phyloP scores from a whole-genome alignment of 1,140 invertebrate species.

The Frieseomelitta varia region DNA sequence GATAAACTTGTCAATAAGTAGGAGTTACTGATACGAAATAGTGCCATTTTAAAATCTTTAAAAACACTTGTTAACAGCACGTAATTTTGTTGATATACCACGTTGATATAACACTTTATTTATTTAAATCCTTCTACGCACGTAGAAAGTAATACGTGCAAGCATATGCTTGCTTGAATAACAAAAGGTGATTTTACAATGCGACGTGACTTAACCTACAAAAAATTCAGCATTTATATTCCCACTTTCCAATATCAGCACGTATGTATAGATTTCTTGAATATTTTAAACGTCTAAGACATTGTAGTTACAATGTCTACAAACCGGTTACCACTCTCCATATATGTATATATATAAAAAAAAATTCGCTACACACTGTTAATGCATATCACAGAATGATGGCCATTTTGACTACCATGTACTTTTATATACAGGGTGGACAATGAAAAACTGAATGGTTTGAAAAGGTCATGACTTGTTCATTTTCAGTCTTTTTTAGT shows the following conservation, averaged over 20 bases:
- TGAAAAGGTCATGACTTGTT: no score
- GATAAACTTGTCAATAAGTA: slow-evolving; percentile 22
- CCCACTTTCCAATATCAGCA: not conserved
- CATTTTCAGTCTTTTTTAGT: no score
- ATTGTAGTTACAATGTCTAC: not conserved
- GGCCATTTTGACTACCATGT: not conserved
- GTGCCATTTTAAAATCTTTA: slow-evolving; percentile 36
- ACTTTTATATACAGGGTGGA: not conserved
- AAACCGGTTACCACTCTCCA: slow-evolving; percentile 19
- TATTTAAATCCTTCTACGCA: not conserved
- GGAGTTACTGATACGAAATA: slow-evolving; percentile 44
- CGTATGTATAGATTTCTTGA: not conserved
- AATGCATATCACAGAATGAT: not conserved
- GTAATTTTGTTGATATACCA: not conserved
- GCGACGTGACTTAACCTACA: not conserved
- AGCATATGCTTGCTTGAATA: not conserved
- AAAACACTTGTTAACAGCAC: not conserved
- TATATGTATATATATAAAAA: not conserved
- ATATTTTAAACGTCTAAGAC: not conserved
- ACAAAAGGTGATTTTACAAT: not conserved
- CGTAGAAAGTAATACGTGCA: not conserved
- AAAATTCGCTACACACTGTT: not conserved
- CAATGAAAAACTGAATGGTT: no score
- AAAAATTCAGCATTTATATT: not conserved
- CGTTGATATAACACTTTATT: not conserved